Evolutionary conservation across 2,888 invertebrate species (phyloP), one percentile per base, ranked within the genome.

Genomic region (Octonoba sinensis): DNA sequence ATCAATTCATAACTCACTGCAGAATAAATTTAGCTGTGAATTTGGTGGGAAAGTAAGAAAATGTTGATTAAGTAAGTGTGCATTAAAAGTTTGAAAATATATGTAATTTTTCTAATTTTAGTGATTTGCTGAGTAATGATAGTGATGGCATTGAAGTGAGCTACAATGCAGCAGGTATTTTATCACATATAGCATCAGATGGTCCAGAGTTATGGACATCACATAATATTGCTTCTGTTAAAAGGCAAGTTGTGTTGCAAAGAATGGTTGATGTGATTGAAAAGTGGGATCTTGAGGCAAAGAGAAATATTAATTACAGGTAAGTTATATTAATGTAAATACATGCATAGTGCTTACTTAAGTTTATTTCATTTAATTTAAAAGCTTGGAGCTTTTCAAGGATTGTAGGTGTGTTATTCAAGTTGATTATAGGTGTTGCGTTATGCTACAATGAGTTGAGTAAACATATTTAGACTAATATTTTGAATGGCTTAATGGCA

Each of bases 71-170:
- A 3, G 36, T 36, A 1, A 3, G 6, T 36, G 36, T 36, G 36
- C 8, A 36, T 36, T 8, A 6, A 36, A 11, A 36, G 1, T 36
- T 54, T 18, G 8, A 4, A n/a, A 51, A 51, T 15, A 15, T 18
- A 3, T 47, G 4, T 66, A 20, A 62, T 66, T 4, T 54, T 57
- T 57, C 3, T 13, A 57, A 18, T 44, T 18, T 3, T 44, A 93
- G 95, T 83, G 92, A 94, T 78, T 91, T 98, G 65, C 90, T 99
- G 27, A 93, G 94, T 86, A 94, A 95, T 0, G 91, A 92, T 57
- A 94, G 95, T 87, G 97, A 98, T 88, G 97, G 96, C 60, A 98
- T 99, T 86, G 98, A 99, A 92, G 97, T 96, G 82, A 95, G 96
- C 88, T 97, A 97, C 90, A 97, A 97, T 89, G 96, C 97, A 3